Evolutionary conservation across 1,140 invertebrate genomes (phyloP).

Genomic region (Goniozus legneri): DNA sequence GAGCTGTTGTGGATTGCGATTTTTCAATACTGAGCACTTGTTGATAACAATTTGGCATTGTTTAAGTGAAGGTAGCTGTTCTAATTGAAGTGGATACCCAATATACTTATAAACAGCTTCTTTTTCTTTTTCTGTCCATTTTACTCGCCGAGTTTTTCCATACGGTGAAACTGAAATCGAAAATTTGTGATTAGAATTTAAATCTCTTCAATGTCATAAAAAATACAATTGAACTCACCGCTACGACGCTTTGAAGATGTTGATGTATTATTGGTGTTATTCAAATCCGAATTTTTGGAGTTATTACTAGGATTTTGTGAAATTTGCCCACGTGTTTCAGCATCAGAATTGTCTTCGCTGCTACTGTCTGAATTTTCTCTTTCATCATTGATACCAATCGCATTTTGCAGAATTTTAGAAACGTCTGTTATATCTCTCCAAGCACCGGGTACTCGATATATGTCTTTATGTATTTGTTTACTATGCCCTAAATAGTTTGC

Average conservation of each 20-base stretch:
- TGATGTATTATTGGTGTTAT: background rate
- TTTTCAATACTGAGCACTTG: background rate
- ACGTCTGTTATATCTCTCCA: slow-evolving; percentile 11
- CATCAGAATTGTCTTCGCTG: background rate
- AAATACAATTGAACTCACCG: background rate
- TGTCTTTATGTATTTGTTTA: slow-evolving; percentile 12
- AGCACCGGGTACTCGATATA: slow-evolving; percentile 9
- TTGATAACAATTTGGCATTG: background rate
- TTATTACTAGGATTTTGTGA: no score
- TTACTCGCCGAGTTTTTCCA: slow-evolving; percentile 2
- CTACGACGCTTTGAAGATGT: background rate
- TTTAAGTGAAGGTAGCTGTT: background rate
- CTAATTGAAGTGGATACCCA: background rate
- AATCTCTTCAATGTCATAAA: background rate
- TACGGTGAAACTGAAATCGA: background rate
- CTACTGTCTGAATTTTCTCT: background rate
- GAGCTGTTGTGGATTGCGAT: slow-evolving; percentile 2
- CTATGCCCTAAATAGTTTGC: slow-evolving; percentile 12
- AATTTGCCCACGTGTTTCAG: background rate
- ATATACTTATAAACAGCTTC: background rate
- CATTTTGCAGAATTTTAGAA: slow-evolving; percentile 6
- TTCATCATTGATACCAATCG: slow-evolving; percentile 3
- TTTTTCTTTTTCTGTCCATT: slow-evolving; percentile 4
- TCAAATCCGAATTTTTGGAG: no score
- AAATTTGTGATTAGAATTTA: background rate